These are phyloP conservation scores for Cynaeus angustus DNA, from an alignment of 2,888 invertebrate species.

Conservation along the genomic window DNA sequence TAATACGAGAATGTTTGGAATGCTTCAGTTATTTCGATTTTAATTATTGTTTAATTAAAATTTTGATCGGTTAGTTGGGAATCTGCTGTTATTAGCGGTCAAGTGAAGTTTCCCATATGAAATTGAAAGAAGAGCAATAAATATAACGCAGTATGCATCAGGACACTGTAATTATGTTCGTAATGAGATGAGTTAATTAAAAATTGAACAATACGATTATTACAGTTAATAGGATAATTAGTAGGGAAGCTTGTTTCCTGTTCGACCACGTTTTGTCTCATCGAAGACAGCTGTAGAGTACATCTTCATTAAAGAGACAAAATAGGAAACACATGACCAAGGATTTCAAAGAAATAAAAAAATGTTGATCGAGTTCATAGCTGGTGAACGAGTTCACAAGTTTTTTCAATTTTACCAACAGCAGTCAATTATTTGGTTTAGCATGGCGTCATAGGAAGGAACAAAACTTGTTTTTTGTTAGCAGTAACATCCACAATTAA, in stretches of 20 bases:
- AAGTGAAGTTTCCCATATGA: neutral
- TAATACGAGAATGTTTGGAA: neutral
- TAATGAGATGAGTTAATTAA: constrained; percentile 1
- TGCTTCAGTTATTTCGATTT: constrained; percentile 1
- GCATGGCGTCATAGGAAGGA: no score
- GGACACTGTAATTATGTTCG: neutral
- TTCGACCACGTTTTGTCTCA: no score
- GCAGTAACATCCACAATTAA: neutral
- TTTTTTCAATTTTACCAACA: no score
- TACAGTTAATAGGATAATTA: neutral
- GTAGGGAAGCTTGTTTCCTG: no score
- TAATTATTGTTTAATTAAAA: constrained; percentile 8
- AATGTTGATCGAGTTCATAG: no score
- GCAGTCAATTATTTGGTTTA: no score
- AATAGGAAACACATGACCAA: no score
- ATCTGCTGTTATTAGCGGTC: neutral
- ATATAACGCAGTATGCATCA: neutral
- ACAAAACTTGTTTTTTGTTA: no score
- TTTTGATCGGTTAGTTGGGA: neutral
- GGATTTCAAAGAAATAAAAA: no score
- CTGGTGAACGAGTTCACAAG: no score
- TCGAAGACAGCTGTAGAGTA: no score
- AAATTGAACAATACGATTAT: neutral
- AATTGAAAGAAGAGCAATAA: constrained; percentile 1
- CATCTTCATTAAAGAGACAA: no score